These are phyloP conservation scores for Melipona quadrifasciata DNA, from an alignment of 1,140 invertebrate genomes.

Conservation along the genomic window DNA sequence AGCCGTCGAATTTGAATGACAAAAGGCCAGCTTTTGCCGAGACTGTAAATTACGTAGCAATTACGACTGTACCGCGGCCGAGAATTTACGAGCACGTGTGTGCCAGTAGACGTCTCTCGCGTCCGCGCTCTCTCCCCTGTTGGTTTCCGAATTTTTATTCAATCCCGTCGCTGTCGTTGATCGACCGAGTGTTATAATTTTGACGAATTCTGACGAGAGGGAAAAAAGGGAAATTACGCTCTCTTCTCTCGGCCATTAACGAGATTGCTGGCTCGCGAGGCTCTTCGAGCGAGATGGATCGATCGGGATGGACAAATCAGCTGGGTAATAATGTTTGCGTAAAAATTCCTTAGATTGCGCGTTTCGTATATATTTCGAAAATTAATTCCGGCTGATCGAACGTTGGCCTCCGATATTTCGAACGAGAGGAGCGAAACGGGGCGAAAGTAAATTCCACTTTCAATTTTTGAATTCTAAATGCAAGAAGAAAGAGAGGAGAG, in stretches of 20 bases:
- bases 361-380: not conserved
- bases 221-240: slow-evolving; percentile 8
- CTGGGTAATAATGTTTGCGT: not conserved
- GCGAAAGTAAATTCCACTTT: not conserved
- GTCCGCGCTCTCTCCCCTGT: slow-evolving; percentile 11
- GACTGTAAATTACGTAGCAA: slow-evolving; percentile 48
- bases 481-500: not conserved
- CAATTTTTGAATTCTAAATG: not conserved
- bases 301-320: slow-evolving; percentile 7
- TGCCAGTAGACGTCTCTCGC: not conserved
- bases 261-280: not conserved
- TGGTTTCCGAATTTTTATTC: slow-evolving; percentile 56
- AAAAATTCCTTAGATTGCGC: not conserved
- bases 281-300: slow-evolving; percentile 6
- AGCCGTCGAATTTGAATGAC: slow-evolving; percentile 44
- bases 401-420: too few species aligned
- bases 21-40: slow-evolving; percentile 37
- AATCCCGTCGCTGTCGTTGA: slow-evolving; percentile 4
- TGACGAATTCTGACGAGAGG: not conserved
- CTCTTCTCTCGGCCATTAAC: slow-evolving; percentile 6
- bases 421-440: too few species aligned
- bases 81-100: slow-evolving; percentile 45
- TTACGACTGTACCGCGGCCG: slow-evolving; percentile 28
- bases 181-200: slow-evolving; percentile 10
- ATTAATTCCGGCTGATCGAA: not conserved